phyloP scores from a whole-genome alignment of 2,113 vertebrate species.

The Chrysemys picta region DNA sequence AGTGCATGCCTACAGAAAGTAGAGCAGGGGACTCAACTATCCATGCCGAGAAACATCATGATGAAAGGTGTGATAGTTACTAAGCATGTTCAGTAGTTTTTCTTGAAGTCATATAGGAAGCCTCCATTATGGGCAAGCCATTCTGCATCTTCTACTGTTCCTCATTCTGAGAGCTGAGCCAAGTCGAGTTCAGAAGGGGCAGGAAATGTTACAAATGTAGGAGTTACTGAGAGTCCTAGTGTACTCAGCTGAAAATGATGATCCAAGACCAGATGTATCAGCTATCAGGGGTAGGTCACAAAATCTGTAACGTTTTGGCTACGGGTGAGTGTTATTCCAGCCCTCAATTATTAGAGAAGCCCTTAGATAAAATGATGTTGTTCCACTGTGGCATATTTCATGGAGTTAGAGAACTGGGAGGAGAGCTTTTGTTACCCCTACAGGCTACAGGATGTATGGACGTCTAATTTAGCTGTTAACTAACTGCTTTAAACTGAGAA shows the following conservation, averaged over 20 bases:
- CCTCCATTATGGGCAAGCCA: background rate
- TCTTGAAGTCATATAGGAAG: background rate
- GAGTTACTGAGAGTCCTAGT: background rate
- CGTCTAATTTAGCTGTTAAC: background rate
- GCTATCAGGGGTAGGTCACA: background rate
- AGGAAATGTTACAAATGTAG: background rate
- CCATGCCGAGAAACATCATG: background rate
- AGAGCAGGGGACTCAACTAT: background rate
- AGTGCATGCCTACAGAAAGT: background rate
- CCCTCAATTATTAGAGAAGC: background rate
- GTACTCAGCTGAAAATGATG: fast-evolving
- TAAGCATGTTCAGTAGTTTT: background rate
- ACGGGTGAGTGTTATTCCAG: background rate
- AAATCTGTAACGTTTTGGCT: background rate
- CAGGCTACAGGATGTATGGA: background rate
- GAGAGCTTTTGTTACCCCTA: background rate
- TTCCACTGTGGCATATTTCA: background rate
- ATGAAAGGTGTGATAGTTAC: background rate
- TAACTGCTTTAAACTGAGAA: background rate
- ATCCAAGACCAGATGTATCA: background rate
- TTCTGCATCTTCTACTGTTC: background rate
- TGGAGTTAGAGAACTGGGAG: background rate
- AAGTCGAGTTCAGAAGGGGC: background rate
- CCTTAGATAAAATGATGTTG: background rate
- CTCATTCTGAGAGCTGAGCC: background rate